These are phyloP conservation scores for Silurus asotus DNA, from an alignment of 2,113 vertebrate species.

Conservation along the genomic window DNA sequence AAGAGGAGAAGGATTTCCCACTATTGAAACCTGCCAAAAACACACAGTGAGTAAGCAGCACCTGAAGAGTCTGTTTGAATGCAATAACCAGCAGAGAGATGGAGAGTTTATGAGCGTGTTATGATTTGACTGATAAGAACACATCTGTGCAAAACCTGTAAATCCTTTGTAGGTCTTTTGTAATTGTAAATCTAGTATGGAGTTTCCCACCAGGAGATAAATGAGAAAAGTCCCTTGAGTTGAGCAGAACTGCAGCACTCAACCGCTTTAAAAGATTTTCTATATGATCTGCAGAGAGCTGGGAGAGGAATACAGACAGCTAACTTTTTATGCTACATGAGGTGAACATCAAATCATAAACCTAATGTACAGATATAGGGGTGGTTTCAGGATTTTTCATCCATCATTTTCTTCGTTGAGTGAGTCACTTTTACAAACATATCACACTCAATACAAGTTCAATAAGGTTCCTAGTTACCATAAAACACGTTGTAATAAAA, in stretches of 20 bases:
- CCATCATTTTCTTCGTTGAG: not conserved
- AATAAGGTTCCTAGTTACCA: not conserved
- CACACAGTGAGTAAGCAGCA: slow-evolving; percentile 48
- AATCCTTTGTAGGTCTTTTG: not conserved
- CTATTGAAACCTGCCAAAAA: slow-evolving; percentile 63
- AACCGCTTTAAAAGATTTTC: not conserved
- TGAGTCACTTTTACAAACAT: not conserved
- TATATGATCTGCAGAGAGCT: too few relatives aligned
- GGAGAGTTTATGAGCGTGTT: not conserved
- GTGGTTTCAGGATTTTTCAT: not conserved
- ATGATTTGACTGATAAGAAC: slow-evolving; percentile 21
- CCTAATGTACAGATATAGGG: not conserved
- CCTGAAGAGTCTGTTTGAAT: slow-evolving; percentile 54
- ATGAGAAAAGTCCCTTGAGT: not conserved
- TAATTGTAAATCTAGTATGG: not conserved
- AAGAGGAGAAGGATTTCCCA: slow-evolving; percentile 75
- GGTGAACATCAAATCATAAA: not conserved
- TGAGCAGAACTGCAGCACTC: not conserved
- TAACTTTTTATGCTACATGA: not conserved
- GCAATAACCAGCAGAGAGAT: slow-evolving; percentile 36
- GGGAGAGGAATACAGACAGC: not conserved
- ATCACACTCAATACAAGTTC: not conserved
- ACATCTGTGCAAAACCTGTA: slow-evolving; percentile 15
- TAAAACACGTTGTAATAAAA: not conserved
- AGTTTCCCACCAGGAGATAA: not conserved